Conservation (phyloP, 2,888 invertebrate genomes). For the Galerucella nymphaeae region DNA sequence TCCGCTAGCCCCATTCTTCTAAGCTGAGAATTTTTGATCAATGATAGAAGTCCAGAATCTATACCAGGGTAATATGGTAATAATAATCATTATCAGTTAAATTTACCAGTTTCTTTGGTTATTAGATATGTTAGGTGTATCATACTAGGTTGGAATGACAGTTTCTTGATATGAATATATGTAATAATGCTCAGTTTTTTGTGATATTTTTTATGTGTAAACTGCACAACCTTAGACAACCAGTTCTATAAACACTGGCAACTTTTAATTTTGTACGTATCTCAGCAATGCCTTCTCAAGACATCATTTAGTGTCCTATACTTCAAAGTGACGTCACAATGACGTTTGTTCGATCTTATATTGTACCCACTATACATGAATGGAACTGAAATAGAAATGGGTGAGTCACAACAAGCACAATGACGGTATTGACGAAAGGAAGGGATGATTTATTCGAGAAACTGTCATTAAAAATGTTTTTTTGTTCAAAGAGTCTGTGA, state of each 20-base stretch:
- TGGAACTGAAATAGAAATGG: too few relatives aligned
- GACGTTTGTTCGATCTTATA: too few relatives aligned
- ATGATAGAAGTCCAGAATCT: too few relatives aligned
- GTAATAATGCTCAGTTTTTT: conserved; percentile 2
- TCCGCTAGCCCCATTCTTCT: too few relatives aligned
- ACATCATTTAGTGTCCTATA: too few relatives aligned
- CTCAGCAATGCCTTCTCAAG: not conserved
- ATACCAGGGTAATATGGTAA: too few relatives aligned
- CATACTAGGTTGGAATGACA: not conserved
- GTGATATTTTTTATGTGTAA: conserved; percentile 1
- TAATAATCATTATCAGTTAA: not conserved
- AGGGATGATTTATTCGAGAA: conserved; percentile 12
- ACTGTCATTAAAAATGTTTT: not conserved
- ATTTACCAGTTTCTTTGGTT: not conserved
- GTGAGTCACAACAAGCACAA: too few relatives aligned
- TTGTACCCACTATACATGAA: too few relatives aligned
- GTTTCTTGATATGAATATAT: conserved; percentile 6
- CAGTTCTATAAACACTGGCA: not conserved
- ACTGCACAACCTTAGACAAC: not conserved
- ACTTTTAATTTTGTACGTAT: conserved; percentile 3
- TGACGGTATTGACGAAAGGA: too few relatives aligned
- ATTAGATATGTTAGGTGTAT: not conserved
- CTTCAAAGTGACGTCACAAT: too few relatives aligned
- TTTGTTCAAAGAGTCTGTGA: conserved; percentile 24
- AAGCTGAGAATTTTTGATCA: too few relatives aligned